These are phyloP conservation scores for Poecilia gillii DNA, from an alignment of 2,797 vertebrate species.

Conservation along the genomic window DNA sequence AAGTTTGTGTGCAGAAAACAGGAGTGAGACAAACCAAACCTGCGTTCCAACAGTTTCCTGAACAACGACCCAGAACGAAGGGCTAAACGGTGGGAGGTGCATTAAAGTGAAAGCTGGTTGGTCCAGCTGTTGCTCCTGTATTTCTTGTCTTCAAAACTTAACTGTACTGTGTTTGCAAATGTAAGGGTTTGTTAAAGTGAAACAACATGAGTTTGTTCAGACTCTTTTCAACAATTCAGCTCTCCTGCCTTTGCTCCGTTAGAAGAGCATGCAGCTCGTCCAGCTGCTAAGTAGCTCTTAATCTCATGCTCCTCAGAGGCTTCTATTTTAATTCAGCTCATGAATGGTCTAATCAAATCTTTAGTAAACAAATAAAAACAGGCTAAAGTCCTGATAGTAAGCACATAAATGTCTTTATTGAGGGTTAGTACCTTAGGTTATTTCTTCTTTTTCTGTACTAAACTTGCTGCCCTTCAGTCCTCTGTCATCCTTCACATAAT, in stretches of 20 bases:
- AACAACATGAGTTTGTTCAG: not conserved
- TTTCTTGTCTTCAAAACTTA: not conserved
- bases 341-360: not conserved
- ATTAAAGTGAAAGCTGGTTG: not conserved
- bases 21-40: not conserved
- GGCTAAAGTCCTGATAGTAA: not conserved
- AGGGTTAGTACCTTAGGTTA: not conserved
- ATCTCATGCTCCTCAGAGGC: not conserved
- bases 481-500: not conserved
- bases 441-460: not conserved
- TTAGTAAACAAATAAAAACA: not conserved
- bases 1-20: not conserved
- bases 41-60: not conserved
- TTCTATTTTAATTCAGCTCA: not conserved
- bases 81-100: not conserved
- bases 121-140: not conserved
- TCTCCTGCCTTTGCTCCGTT: not conserved
- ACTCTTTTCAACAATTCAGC: not conserved
- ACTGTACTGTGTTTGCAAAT: not conserved
- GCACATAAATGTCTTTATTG: not conserved
- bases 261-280: not conserved
- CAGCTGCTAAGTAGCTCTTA: not conserved
- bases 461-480: not conserved
- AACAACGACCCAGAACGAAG: not conserved
- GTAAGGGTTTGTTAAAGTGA: not conserved